These are phyloP conservation scores for Penelope pileata DNA, from an alignment of 2,113 vertebrate species.

Conservation along the genomic window DNA sequence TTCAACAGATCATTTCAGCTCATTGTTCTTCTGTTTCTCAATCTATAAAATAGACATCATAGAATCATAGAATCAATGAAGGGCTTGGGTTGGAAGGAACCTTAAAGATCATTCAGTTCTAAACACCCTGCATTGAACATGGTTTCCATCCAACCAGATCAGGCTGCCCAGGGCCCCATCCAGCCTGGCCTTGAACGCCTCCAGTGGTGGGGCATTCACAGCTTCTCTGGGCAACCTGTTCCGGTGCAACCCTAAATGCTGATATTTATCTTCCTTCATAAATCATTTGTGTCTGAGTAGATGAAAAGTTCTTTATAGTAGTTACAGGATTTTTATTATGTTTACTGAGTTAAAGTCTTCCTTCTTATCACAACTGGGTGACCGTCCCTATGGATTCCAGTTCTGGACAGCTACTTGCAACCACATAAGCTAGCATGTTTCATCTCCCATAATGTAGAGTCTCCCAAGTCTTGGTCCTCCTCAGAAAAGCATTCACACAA, in stretches of 20 bases:
- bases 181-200: too few species aligned
- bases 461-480: background rate
- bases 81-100: too few species aligned
- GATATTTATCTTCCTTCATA: background rate
- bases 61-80: too few species aligned
- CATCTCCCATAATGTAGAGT: background rate
- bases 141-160: too few species aligned
- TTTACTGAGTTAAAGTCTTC: background rate
- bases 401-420: background rate
- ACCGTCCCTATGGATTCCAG: background rate
- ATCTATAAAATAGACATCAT: background rate
- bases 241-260: background rate
- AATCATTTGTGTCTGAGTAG: background rate
- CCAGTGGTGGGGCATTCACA: background rate
- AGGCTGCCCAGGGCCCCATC: too few species aligned
- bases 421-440: accelerated
- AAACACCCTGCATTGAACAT: too few species aligned
- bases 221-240: background rate
- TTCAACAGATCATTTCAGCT: background rate
- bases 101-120: too few species aligned
- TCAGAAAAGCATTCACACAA: background rate
- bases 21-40: background rate
- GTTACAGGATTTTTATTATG: background rate
- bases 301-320: background rate
- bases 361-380: background rate